These are phyloP conservation scores for Sisyra nigra DNA, from an alignment of 2,888 invertebrate genomes.

Conservation along the genomic window DNA sequence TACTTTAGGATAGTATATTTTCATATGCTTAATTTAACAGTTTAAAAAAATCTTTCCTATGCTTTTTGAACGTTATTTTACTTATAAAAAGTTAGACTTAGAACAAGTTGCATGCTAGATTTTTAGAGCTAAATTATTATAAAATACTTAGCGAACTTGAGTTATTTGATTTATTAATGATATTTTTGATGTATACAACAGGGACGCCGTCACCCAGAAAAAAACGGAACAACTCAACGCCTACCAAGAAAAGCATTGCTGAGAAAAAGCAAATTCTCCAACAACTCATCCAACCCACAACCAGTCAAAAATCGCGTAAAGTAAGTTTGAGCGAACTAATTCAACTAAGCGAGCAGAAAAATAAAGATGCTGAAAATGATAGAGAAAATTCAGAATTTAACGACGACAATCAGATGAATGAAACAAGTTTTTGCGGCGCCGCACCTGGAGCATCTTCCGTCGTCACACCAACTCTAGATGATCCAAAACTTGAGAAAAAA, in stretches of 20 bases:
- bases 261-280: slow-evolving; percentile 68
- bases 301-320: slow-evolving; percentile 43
- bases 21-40: too few relatives aligned
- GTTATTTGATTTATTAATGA: not conserved
- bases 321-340: slow-evolving; percentile 58
- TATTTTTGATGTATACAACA: slow-evolving; percentile 23
- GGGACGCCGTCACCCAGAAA: slow-evolving; percentile 64
- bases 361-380: slow-evolving; percentile 22
- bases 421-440: slow-evolving; percentile 35
- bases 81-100: not conserved
- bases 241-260: slow-evolving; percentile 56
- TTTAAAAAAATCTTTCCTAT: too few relatives aligned
- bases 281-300: slow-evolving; percentile 54
- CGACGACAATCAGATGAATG: slow-evolving; percentile 33
- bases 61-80: too few relatives aligned
- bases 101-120: not conserved
- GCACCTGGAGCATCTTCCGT: slow-evolving; percentile 25
- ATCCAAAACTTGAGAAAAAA: slow-evolving; percentile 60
- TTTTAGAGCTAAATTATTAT: not conserved
- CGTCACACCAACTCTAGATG: slow-evolving; percentile 39
- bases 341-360: slow-evolving; percentile 48
- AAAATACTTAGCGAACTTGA: not conserved
- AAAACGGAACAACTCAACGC: slow-evolving; percentile 65
- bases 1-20: too few relatives aligned
- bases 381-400: slow-evolving; percentile 33